A percentile compares a stretch with the other conserved stretches of the same genome.
phyloP scores from a whole-genome alignment of 2,113 vertebrate species.

The Acanthisitta chloris region DNA sequence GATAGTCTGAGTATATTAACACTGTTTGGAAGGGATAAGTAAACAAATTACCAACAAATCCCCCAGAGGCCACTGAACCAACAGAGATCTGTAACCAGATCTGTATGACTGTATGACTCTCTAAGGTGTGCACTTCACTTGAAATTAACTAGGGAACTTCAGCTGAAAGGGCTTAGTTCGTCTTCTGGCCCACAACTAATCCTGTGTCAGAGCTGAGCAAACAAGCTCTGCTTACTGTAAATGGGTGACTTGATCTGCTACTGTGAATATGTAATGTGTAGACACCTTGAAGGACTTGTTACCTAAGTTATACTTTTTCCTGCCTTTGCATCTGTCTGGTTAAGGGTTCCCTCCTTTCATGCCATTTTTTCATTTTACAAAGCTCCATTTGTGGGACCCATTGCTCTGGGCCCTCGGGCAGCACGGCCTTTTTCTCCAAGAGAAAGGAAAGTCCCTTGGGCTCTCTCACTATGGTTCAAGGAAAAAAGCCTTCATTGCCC shows the following conservation, averaged over 20 bases:
- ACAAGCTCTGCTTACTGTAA: neutral
- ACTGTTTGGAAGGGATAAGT: neutral
- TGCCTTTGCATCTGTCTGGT: neutral
- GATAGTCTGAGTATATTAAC: neutral
- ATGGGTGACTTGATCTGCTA: neutral
- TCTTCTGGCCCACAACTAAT: neutral
- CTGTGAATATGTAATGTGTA: neutral
- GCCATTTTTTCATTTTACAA: neutral
- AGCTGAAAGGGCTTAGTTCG: neutral
- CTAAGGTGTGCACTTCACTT: neutral
- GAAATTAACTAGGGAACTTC: neutral
- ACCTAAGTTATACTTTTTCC: neutral
- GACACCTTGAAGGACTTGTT: neutral
- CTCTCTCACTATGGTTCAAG: neutral
- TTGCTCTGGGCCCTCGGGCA: neutral
- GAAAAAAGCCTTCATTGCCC: neutral
- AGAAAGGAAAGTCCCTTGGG: neutral
- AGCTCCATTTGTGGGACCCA: too few relatives aligned
- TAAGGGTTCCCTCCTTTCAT: neutral
- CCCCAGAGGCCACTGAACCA: neutral
- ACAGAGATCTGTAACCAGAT: neutral
- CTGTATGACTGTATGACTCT: too few relatives aligned
- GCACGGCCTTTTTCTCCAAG: neutral
- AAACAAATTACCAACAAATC: neutral
- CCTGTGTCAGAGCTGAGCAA: neutral